Evolutionary conservation across 2,113 vertebrate species (phyloP).

Genomic region (Phycodurus eques): DNA sequence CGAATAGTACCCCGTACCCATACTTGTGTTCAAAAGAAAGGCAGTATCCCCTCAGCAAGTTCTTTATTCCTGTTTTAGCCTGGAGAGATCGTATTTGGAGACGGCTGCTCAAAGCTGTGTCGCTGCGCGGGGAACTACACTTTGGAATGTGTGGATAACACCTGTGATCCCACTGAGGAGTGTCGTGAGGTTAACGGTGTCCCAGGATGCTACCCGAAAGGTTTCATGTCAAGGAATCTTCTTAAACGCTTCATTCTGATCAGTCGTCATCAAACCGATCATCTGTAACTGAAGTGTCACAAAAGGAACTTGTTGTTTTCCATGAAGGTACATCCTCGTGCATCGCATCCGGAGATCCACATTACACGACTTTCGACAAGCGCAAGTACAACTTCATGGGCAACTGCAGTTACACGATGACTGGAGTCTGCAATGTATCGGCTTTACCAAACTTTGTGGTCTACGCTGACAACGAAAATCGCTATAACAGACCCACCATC

Average conservation of each 20-base stretch:
- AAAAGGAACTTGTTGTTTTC: not conserved
- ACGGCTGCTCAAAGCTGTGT: constrained; percentile 72
- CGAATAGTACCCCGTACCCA: no score
- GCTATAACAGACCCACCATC: constrained; percentile 61
- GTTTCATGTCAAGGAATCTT: constrained; percentile 34
- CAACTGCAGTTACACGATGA: constrained; percentile 77
- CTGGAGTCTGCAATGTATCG: constrained; percentile 63
- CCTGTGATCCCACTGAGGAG: constrained; percentile 71
- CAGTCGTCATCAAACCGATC: no score
- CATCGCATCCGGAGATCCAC: constrained; percentile 68
- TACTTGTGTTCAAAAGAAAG: no score
- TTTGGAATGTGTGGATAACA: constrained; percentile 70
- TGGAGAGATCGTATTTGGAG: constrained; percentile 69
- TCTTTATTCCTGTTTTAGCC: constrained; percentile 48
- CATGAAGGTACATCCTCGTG: constrained; percentile 65
- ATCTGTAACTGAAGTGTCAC: not conserved
- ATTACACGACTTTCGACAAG: constrained; percentile 77
- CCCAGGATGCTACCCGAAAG: constrained; percentile 74
- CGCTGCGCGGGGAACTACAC: constrained; percentile 76
- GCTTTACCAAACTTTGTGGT: constrained; percentile 64
- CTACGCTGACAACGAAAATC: constrained; percentile 72
- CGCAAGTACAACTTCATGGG: constrained; percentile 73
- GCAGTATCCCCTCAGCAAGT: no score
- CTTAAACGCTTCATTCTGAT: no score
- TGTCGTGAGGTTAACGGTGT: constrained; percentile 68